Conservation (phyloP, 2,888 invertebrate species). For the Drosophila lacicola region DNA sequence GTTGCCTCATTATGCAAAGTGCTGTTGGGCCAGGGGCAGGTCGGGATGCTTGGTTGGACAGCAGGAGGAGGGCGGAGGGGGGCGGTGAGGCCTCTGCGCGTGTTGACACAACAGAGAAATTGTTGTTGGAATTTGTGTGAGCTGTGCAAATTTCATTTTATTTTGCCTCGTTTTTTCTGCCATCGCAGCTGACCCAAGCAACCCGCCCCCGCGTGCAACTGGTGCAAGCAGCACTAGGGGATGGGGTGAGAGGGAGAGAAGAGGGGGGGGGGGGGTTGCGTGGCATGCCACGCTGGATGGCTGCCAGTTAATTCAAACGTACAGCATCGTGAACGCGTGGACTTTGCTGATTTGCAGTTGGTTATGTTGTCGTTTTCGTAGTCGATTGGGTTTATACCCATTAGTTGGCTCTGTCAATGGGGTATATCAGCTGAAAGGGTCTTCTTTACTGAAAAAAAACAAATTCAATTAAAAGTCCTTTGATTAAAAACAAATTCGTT, state of each 20-base stretch:
- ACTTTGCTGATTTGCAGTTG: slow-evolving; percentile 58
- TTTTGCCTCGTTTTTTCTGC: slow-evolving; percentile 26
- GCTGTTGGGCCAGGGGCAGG: slow-evolving; percentile 27
- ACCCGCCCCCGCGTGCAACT: slow-evolving; percentile 49
- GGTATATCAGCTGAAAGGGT: slow-evolving; percentile 12
- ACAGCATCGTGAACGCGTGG: slow-evolving; percentile 45
- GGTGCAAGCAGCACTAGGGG: not conserved
- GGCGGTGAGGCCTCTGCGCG: slow-evolving; percentile 6
- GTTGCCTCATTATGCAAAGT: slow-evolving; percentile 76
- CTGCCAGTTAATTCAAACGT: slow-evolving; percentile 52
- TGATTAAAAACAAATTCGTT: no score
- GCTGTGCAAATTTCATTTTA: slow-evolving; percentile 67
- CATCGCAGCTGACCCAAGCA: slow-evolving; percentile 41
- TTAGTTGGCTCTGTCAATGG: not conserved
- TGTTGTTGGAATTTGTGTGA: slow-evolving; percentile 49
- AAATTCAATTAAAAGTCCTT: no score
- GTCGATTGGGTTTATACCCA: slow-evolving; percentile 35
- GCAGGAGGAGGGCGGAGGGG: not conserved
- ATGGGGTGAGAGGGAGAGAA: not conserved
- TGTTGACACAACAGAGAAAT: slow-evolving; percentile 48
- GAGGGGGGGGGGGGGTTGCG: not conserved
- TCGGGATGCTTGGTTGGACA: no score
- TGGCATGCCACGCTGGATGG: slow-evolving; percentile 23
- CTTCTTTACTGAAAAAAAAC: not conserved
- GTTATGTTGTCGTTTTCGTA: slow-evolving; percentile 30